Evolutionary conservation across 2,797 vertebrate species (phyloP).

Genomic region (Chelon auratus): DNA sequence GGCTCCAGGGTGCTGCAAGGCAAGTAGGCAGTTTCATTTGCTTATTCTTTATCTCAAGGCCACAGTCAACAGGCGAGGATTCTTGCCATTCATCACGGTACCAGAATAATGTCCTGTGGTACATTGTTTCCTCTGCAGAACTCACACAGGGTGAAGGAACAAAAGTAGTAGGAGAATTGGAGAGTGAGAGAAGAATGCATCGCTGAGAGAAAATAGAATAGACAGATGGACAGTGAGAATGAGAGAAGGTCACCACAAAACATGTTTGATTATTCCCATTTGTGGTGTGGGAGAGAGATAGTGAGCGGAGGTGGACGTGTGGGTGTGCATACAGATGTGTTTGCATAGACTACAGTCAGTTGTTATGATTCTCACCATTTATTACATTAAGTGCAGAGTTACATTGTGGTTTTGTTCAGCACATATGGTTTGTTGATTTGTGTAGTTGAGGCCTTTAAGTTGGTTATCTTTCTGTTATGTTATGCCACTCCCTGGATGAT

Average conservation of each 20-base stretch:
- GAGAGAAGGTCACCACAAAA: constrained; percentile 24
- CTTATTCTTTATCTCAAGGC: constrained; percentile 82
- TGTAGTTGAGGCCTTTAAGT: too few species aligned
- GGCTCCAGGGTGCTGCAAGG: constrained; percentile 58
- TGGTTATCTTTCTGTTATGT: too few species aligned
- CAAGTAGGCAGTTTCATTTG: constrained; percentile 77
- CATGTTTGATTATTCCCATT: constrained; percentile 24
- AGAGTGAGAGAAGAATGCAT: constrained; percentile 42
- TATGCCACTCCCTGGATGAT: too few species aligned
- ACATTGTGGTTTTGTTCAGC: not conserved
- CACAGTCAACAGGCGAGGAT: constrained; percentile 69
- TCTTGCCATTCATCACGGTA: constrained; percentile 77
- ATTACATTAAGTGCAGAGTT: not conserved
- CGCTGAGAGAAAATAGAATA: constrained; percentile 20
- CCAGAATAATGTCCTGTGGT: constrained; percentile 69
- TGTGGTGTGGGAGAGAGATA: not conserved
- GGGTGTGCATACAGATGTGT: not conserved
- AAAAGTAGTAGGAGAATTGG: constrained; percentile 47
- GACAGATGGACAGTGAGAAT: constrained; percentile 40
- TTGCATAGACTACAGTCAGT: not conserved
- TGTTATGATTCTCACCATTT: not conserved
- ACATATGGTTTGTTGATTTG: not conserved
- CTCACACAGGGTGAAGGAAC: constrained; percentile 46
- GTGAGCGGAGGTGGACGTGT: too few species aligned
- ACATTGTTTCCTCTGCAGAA: constrained; percentile 71